Evolutionary conservation across 2,113 vertebrate genomes (phyloP).

Genomic region (Perccottus glenii): DNA sequence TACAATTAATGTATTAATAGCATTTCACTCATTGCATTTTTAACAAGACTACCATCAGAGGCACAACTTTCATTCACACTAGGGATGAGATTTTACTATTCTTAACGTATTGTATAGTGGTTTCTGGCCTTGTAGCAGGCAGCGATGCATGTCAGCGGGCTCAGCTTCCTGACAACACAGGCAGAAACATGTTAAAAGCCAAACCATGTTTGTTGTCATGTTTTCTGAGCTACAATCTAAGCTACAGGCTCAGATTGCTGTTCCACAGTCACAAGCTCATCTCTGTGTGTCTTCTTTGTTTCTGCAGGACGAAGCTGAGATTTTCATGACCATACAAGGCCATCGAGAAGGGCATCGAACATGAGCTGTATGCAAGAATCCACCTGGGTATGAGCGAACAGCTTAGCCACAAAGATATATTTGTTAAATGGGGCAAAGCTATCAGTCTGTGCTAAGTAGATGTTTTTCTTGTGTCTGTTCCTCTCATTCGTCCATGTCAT

Average conservation of each 20-base stretch:
- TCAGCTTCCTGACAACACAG: slow-evolving; percentile 4
- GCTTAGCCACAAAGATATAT: slow-evolving; percentile 11
- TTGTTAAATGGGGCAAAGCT: slow-evolving; percentile 58
- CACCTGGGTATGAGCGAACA: slow-evolving; percentile 23
- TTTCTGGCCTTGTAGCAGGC: slow-evolving; percentile 5
- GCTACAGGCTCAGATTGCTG: slow-evolving; percentile 31
- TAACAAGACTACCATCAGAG: slow-evolving; percentile 2
- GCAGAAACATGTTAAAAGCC: slow-evolving; percentile 58
- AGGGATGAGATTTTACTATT: slow-evolving; percentile 20
- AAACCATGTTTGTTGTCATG: slow-evolving; percentile 61
- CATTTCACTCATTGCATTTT: neutral
- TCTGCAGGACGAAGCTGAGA: slow-evolving; percentile 43
- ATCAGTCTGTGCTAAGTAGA: slow-evolving; percentile 83
- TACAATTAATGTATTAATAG: too few species aligned
- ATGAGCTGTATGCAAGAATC: slow-evolving; percentile 5
- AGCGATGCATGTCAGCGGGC: slow-evolving; percentile 6
- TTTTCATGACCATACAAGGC: slow-evolving; percentile 5
- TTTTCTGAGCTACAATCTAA: slow-evolving; percentile 43
- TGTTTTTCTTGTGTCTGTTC: slow-evolving; percentile 67
- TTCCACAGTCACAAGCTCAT: slow-evolving; percentile 10
- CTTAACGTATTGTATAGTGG: neutral
- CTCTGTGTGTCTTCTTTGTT: slow-evolving; percentile 17
- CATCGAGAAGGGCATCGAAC: slow-evolving; percentile 11
- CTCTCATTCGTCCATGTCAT: slow-evolving; percentile 29
- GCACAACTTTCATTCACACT: slow-evolving; percentile 29